phyloP scores from a whole-genome alignment of 2,797 vertebrate genomes.

The Leontopithecus rosalia region DNA sequence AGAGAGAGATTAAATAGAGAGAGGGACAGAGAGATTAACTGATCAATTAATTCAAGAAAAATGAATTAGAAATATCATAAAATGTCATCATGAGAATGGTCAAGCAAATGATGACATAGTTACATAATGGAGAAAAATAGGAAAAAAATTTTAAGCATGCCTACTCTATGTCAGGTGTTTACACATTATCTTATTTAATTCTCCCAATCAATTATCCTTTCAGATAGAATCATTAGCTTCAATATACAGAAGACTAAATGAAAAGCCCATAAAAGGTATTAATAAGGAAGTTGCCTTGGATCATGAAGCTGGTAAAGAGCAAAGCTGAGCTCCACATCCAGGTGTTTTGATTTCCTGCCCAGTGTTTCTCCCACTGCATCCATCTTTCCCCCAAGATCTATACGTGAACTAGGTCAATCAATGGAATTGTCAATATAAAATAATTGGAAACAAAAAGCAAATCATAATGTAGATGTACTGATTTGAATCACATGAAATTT shows the following conservation, averaged over 20 bases:
- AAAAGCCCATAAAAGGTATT: not conserved
- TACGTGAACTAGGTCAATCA: slow-evolving; percentile 9
- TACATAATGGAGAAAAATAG: not conserved
- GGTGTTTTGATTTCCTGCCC: not conserved
- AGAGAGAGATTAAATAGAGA: not conserved
- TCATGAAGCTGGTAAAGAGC: not conserved
- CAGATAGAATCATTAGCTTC: not conserved
- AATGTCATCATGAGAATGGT: not conserved
- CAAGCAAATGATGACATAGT: not conserved
- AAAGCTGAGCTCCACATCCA: not conserved
- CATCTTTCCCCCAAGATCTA: not conserved
- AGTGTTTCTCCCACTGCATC: not conserved
- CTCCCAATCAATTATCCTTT: not conserved
- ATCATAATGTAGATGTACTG: not conserved
- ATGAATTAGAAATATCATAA: slow-evolving; percentile 28
- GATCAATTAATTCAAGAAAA: slow-evolving; percentile 34
- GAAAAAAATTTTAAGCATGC: not conserved
- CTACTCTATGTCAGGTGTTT: not conserved
- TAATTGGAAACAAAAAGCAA: slow-evolving; percentile 39
- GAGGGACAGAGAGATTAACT: not conserved
- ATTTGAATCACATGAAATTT: slow-evolving; percentile 34
- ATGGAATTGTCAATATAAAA: slow-evolving; percentile 27
- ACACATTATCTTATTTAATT: not conserved
- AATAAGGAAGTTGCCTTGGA: not conserved
- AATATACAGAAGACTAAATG: not conserved